Percentiles rank a stretch among this genome's conserved stretches.
Evolutionary conservation across 2,113 vertebrate genomes (phyloP).

Genomic region (Piaya cayana): DNA sequence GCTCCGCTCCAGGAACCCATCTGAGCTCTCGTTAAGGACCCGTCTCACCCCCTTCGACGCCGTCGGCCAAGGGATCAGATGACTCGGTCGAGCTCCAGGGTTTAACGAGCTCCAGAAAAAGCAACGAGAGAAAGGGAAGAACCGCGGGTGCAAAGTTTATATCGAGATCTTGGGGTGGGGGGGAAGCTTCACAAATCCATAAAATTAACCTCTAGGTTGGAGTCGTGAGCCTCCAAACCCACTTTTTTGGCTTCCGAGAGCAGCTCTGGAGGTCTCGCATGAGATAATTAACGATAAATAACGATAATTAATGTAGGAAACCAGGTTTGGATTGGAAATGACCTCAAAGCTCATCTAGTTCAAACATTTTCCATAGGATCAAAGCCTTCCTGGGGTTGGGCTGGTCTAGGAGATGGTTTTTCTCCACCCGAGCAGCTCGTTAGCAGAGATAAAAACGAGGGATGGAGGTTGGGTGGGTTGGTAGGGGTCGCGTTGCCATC

Average conservation of each 20-base stretch:
- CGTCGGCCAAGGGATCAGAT: neutral
- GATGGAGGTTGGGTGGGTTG: fast-evolving
- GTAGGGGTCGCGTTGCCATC: fast-evolving
- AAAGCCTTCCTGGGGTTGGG: neutral
- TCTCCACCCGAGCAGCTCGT: neutral
- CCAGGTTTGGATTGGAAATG: too few species aligned
- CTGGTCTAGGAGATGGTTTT: fast-evolving
- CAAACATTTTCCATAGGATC: too few species aligned
- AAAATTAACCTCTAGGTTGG: fast-evolving
- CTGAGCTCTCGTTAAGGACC: neutral
- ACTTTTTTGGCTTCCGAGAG: too few species aligned
- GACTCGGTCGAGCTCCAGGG: neutral
- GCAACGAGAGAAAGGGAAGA: neutral
- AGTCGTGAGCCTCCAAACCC: neutral
- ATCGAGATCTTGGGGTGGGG: fast-evolving
- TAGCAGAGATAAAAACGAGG: neutral
- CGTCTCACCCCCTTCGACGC: fast-evolving
- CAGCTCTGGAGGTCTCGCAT: neutral
- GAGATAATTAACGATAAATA: too few species aligned
- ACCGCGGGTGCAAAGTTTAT: fast-evolving
- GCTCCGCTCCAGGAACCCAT: neutral
- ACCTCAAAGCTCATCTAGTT: too few species aligned
- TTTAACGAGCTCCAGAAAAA: neutral
- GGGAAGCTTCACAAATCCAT: neutral
- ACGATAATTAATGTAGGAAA: neutral